Evolutionary conservation across 2,113 vertebrate species (phyloP), one percentile per base, ranked within the genome.

Genomic region (Tupaia chinensis): DNA sequence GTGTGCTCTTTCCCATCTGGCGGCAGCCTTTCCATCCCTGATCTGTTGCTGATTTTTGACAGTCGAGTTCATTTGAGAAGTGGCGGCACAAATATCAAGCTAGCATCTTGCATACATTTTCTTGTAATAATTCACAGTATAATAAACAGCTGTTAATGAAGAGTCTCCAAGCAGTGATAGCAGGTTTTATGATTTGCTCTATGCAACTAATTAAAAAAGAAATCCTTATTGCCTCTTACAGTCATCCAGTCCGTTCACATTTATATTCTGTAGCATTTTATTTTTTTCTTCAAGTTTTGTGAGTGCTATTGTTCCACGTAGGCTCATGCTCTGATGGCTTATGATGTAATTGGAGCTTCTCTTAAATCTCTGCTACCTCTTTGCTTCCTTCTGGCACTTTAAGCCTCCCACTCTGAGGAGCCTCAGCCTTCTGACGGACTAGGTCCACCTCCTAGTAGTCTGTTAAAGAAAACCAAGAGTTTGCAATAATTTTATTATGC

Each of bases 71-170:
- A 54, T 88, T 44, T 69, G 82, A 94, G 83, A 89, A 86, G 25
- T 44, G 23, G 69, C 94, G 89, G 60, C 15, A 73, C 74, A 94
- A 63, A 65, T 82, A 95, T 74, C 89, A 82, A 91, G 79, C 87
- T 74, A 91, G 66, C 74, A 80, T 95, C 92, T 85, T 95, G 86
- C 94, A 93, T 96, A n/a, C 4, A 74, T 94, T 93, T 85, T 77
- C 61, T 58, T 74, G 25, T 65, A 82, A n/a, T 79, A 73, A 90
- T 79, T 96, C 82, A 78, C 53, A 88, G 60, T 78, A 91, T 25
- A 93, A 68, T 60, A 95, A 95, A 94, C 63, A 94, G 94, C 92
- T 94, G 65, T 94, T 91, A 91, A 94, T 95, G 86, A 97, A 87
- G 70, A 88, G n/a, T 91, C 92, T 93, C 32, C 20, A 25, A 65